phyloP scores from a whole-genome alignment of 2,888 invertebrate genomes.

The Drosophila fungiperda region DNA sequence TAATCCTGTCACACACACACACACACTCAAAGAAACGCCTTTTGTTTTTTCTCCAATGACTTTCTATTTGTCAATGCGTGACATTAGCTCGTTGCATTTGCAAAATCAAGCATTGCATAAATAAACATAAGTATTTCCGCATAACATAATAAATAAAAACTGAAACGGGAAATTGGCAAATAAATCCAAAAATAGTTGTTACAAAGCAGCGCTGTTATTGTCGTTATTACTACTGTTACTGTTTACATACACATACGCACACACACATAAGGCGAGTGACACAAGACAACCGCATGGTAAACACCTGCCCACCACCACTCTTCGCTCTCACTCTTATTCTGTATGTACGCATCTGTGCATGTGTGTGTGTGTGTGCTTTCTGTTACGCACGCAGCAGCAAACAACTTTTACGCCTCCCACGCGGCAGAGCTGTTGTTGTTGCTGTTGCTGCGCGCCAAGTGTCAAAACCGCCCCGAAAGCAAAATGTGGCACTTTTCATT shows the following conservation, averaged over 20 bases:
- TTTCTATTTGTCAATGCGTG: constrained; percentile 53
- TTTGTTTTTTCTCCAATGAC: constrained; percentile 5
- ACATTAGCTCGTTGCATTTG: constrained; percentile 61
- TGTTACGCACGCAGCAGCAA: constrained; percentile 77
- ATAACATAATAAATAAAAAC: constrained; percentile 24
- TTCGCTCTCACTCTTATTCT: constrained; percentile 16
- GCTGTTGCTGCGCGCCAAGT: constrained; percentile 64
- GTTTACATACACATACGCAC: constrained; percentile 37
- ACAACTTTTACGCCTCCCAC: constrained; percentile 72
- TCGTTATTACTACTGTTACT: constrained; percentile 26
- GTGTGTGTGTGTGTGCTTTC: constrained; percentile 44
- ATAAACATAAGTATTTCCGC: constrained; percentile 23
- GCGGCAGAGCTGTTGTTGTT: constrained; percentile 49
- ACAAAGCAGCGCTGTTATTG: constrained; percentile 36
- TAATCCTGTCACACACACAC: constrained; percentile 53
- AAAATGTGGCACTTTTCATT: constrained; percentile 78
- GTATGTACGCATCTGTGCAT: constrained; percentile 12
- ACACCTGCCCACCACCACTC: constrained; percentile 54
- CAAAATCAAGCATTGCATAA: constrained; percentile 25
- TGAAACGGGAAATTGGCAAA: constrained; percentile 41
- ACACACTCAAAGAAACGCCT: neutral
- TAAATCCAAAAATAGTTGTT: constrained; percentile 56
- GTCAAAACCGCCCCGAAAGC: constrained; percentile 78
- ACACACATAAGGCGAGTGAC: constrained; percentile 28
- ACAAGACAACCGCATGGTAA: constrained; percentile 66